Conservation (phyloP, 2,113 vertebrate species). For the Odocoileus hemionus region DNA sequence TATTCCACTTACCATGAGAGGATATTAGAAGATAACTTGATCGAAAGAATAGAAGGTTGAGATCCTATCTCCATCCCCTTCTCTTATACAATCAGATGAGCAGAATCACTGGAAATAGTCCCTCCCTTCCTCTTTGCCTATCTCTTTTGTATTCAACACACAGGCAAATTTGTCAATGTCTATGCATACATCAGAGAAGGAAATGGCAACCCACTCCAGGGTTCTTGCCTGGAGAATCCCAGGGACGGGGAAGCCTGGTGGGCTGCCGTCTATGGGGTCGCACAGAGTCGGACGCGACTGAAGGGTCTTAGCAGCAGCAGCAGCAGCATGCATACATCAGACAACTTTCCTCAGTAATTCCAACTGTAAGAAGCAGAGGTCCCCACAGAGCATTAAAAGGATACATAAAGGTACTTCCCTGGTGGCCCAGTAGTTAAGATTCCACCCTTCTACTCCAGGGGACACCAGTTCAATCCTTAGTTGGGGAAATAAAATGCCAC, state of each 20-base stretch:
- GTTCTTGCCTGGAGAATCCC: too few relatives aligned
- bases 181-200: too few relatives aligned
- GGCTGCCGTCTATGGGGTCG: too few relatives aligned
- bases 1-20: background rate
- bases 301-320: too few relatives aligned
- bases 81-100: background rate
- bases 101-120: background rate
- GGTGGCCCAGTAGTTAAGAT: background rate
- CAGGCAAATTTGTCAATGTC: background rate
- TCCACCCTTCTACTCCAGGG: background rate
- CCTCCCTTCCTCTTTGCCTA: background rate
- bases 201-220: too few relatives aligned
- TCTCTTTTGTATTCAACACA: background rate
- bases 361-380: background rate
- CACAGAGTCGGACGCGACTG: too few relatives aligned
- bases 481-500: background rate
- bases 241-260: too few relatives aligned
- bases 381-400: background rate
- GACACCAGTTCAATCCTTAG: background rate
- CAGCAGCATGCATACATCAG: background rate
- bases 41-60: background rate
- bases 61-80: background rate
- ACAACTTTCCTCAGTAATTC: background rate
- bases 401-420: background rate
- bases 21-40: background rate